Percentiles rank a stretch among this genome's conserved stretches.
Conservation (phyloP, 2,113 vertebrate genomes). For the Stictonetta naevosa region DNA sequence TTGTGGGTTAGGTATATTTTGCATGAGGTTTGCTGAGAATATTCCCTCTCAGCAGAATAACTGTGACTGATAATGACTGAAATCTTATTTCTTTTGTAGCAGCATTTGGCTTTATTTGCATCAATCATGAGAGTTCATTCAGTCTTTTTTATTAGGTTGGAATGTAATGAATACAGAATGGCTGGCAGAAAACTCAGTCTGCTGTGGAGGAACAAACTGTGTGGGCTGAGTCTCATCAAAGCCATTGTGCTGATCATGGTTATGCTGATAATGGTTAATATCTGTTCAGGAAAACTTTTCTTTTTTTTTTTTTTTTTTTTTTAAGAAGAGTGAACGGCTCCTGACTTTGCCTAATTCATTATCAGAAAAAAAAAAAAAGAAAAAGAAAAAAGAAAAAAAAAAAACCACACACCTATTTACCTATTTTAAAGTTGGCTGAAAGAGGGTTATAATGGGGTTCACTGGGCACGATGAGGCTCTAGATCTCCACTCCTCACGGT, state of each 20-base stretch:
- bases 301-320: background rate
- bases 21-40: background rate
- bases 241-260: constrained; percentile 47
- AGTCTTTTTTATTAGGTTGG: constrained; percentile 2
- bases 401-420: background rate
- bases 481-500: background rate
- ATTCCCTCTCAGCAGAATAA: background rate
- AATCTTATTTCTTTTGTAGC: constrained; percentile 9
- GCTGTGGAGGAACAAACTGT: constrained; percentile 23
- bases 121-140: constrained; percentile 14
- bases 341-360: background rate
- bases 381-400: background rate
- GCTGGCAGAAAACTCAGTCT: constrained; percentile 31
- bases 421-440: background rate
- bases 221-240: constrained; percentile 62
- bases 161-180: background rate
- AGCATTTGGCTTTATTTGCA: constrained; percentile 48
- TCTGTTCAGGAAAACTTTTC: background rate
- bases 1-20: background rate
- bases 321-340: background rate
- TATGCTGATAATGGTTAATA: constrained; percentile 25
- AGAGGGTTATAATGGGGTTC: background rate
- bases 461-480: background rate
- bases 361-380: background rate
- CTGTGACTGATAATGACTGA: background rate